Evolutionary conservation across 2,888 invertebrate genomes (phyloP).

Genomic region (Protodeltote pygarga): DNA sequence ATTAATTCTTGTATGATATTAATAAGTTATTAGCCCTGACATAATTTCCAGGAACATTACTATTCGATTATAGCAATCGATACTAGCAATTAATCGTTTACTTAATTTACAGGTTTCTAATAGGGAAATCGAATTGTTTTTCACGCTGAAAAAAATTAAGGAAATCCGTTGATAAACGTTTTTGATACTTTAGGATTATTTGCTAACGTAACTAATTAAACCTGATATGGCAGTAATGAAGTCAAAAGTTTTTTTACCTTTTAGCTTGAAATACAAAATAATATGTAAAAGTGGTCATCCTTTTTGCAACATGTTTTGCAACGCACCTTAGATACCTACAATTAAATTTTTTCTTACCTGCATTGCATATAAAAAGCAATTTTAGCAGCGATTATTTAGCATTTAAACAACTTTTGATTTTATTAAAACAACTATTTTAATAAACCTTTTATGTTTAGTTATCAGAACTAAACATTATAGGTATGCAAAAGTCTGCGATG

Average conservation of each 20-base stretch:
- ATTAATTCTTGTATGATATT: constrained; percentile 14
- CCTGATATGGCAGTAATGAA: neutral
- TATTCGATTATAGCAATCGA: constrained; percentile 16
- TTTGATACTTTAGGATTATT: constrained; percentile 10
- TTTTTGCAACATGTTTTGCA: too few relatives aligned
- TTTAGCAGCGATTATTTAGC: too few relatives aligned
- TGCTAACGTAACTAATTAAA: neutral
- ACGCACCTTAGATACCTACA: too few relatives aligned
- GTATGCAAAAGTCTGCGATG: too few relatives aligned
- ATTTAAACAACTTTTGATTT: too few relatives aligned
- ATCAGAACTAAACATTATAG: too few relatives aligned
- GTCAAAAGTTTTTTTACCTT: neutral
- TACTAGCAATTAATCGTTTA: constrained; percentile 10
- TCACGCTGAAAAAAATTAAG: constrained; percentile 17
- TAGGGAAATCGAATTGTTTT: constrained; percentile 35
- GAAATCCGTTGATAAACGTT: constrained; percentile 30
- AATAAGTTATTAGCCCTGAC: constrained; percentile 17
- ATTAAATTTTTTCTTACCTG: too few relatives aligned
- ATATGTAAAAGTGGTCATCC: too few relatives aligned
- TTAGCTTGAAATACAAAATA: too few relatives aligned
- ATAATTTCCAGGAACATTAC: constrained; percentile 12
- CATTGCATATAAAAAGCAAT: too few relatives aligned
- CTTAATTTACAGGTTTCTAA: constrained; percentile 16
- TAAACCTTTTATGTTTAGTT: too few relatives aligned
- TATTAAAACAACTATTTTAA: too few relatives aligned